Percentiles rank a stretch among this genome's conserved stretches.
Evolutionary conservation across 1,140 invertebrate genomes (phyloP).

Genomic region (Reticulitermes speratus): DNA sequence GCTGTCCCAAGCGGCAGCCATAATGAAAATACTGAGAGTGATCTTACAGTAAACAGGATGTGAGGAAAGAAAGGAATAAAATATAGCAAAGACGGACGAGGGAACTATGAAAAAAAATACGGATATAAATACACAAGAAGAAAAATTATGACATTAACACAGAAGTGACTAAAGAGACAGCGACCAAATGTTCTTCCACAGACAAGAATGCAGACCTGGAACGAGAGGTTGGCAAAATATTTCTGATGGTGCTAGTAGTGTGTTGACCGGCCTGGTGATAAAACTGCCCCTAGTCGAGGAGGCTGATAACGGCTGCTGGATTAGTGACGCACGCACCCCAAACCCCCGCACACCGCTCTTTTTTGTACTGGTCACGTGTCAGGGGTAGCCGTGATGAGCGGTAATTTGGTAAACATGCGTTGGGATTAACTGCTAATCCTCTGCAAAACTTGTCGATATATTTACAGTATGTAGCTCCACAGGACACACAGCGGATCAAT

Average conservation of each 20-base stretch:
- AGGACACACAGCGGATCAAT: not conserved
- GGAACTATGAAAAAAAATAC: too few species aligned
- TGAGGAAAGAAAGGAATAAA: too few species aligned
- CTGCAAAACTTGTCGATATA: not conserved
- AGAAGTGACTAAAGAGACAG: too few species aligned
- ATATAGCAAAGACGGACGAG: too few species aligned
- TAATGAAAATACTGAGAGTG: too few species aligned
- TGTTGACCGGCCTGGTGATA: not conserved
- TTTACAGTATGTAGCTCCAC: not conserved
- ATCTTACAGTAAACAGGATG: too few species aligned
- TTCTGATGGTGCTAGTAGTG: not conserved
- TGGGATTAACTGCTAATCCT: not conserved
- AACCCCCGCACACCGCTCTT: too few species aligned
- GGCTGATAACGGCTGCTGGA: conserved; percentile 11
- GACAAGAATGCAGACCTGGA: too few species aligned
- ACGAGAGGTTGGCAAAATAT: not conserved
- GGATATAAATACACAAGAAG: too few species aligned
- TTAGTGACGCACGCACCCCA: not conserved
- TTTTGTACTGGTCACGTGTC: not conserved
- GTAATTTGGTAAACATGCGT: conserved; percentile 4
- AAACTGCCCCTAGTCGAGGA: not conserved
- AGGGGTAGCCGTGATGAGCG: not conserved
- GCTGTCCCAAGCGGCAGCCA: too few species aligned
- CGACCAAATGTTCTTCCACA: too few species aligned
- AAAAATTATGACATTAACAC: too few species aligned